Conservation (phyloP, 2,113 vertebrate genomes). For the Piprites chloris region DNA sequence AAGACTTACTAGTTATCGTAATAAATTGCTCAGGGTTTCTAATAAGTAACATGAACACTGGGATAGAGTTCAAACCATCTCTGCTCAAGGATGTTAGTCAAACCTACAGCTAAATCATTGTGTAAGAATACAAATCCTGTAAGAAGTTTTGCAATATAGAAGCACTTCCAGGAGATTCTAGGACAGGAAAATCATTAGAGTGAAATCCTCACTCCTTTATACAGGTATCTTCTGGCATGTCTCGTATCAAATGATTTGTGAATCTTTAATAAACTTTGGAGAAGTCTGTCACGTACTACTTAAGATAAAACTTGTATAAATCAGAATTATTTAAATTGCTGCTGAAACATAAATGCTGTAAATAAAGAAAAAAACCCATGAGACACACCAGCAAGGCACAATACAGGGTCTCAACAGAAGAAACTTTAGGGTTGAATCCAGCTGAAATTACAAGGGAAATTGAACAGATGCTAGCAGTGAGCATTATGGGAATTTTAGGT, state of each 20-base stretch:
- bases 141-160: not conserved
- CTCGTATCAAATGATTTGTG: not conserved
- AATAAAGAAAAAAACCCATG: not conserved
- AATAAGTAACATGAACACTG: not conserved
- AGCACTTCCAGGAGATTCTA: not conserved
- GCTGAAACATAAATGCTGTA: not conserved
- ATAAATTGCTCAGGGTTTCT: not conserved
- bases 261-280: not conserved
- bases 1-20: not conserved
- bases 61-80: not conserved
- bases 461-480: not conserved
- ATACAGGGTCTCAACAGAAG: not conserved
- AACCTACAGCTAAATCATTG: not conserved
- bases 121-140: not conserved
- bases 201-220: not conserved
- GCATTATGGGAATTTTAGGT: not conserved
- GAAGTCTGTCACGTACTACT: not conserved
- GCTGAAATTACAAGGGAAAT: not conserved
- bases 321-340: not conserved
- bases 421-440: not conserved
- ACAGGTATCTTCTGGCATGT: not conserved
- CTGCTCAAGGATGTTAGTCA: not conserved
- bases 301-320: not conserved
- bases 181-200: not conserved
- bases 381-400: not conserved